A percentile compares a stretch with the other conserved stretches of the same genome.
Conservation (phyloP, 2,888 invertebrate genomes). For the Sussaba pulchella region DNA sequence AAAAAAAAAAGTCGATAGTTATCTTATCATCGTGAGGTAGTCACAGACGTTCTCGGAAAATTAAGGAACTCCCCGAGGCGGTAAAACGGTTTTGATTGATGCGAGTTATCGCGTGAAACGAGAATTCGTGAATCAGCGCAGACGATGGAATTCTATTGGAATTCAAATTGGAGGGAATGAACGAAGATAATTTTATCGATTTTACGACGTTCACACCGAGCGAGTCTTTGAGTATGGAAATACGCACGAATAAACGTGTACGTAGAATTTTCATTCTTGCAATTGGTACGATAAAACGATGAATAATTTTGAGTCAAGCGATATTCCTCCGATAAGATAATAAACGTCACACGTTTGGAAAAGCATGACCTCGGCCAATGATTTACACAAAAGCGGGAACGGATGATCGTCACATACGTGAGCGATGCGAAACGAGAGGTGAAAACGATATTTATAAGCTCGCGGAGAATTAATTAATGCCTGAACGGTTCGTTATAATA, state of each 20-base stretch:
- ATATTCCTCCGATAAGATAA: constrained; percentile 25
- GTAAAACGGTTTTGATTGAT: not conserved
- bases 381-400: constrained; percentile 25
- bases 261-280: no score
- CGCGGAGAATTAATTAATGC: constrained; percentile 35
- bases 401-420: constrained; percentile 38
- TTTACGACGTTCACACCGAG: no score
- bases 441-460: constrained; percentile 24
- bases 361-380: constrained; percentile 16
- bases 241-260: no score
- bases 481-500: no score
- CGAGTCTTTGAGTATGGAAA: no score
- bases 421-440: not conserved
- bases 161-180: not conserved
- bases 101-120: no score
- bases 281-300: no score
- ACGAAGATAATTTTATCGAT: not conserved
- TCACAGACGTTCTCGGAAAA: not conserved
- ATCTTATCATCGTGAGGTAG: not conserved
- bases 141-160: not conserved
- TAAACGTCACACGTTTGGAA: constrained; percentile 26
- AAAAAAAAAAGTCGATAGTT: not conserved
- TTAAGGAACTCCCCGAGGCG: not conserved
- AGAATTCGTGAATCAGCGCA: not conserved
- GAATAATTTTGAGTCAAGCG: constrained; percentile 10